Conservation (phyloP, 2,797 vertebrate genomes). For the Enteromius paludinosus region DNA sequence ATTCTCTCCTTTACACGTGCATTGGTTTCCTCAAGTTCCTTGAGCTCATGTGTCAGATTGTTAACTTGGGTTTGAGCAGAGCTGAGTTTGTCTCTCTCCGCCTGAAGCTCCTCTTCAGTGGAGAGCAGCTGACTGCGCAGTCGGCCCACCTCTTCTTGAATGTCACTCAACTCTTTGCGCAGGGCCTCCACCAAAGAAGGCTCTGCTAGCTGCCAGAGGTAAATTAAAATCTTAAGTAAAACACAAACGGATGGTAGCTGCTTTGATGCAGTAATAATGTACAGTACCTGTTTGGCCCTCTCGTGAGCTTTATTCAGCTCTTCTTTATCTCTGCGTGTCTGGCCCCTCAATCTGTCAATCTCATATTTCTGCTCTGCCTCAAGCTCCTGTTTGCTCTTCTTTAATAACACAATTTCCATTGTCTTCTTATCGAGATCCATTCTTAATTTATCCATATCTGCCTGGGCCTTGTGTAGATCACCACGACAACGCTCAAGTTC, state of each 20-base stretch:
- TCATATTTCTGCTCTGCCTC: constrained; percentile 80
- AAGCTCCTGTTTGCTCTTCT: constrained; percentile 76
- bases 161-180: constrained; percentile 79
- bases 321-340: constrained; percentile 79
- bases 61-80: constrained; percentile 68
- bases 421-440: constrained; percentile 78
- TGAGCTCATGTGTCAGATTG: constrained; percentile 63
- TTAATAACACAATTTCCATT: constrained; percentile 80
- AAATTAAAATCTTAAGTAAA: not conserved
- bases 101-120: constrained; percentile 83
- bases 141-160: constrained; percentile 75
- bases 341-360: constrained; percentile 80
- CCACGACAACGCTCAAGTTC: constrained; percentile 77
- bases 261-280: not conserved
- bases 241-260: not conserved
- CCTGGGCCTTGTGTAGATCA: constrained; percentile 74
- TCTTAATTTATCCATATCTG: constrained; percentile 77
- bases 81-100: constrained; percentile 62
- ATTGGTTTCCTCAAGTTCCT: constrained; percentile 78
- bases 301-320: constrained; percentile 81
- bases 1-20: constrained; percentile 84
- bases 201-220: constrained; percentile 73
- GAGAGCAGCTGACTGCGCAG: constrained; percentile 81
- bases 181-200: constrained; percentile 71
- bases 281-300: constrained; percentile 80